Base-by-base conservation (phyloP, 2,797 vertebrate species). In the Nothura maculosa region DNA sequence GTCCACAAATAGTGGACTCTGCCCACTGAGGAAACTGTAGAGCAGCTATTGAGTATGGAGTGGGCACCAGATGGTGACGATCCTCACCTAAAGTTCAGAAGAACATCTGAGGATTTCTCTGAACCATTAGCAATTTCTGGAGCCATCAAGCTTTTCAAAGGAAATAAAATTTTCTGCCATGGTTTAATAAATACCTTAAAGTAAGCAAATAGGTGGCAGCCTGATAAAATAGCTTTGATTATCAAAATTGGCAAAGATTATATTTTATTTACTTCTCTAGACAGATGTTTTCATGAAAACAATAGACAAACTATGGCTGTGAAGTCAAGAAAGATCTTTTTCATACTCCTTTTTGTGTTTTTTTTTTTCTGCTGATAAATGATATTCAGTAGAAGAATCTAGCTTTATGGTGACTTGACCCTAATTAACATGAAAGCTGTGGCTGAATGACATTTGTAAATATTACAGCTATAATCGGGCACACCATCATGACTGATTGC, bases 1-100 rank as follows among this genome's bases (percentile, higher is more conserved):
- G 38, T 38, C 38, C 38, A 38, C 85, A 85, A 89, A 94, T 83
- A 89, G 80, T 38, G 91, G 76, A 78, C 77, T 94, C 93, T 95
- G 95, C 94, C 42, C 75, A 91, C 92, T 91, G 73, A 81, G 78
- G 81, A 62, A 91, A 75, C 66, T 87, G 68, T 40, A 79, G 40
- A 82, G 92, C 81, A 72, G 60, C 73, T 14, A 24, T 12, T 81
- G 87, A 93, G 91, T 90, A 66, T n/a, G 70, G 85, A 92, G 87
- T 14, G 11, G 63, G 50, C 80, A 40, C 40, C 1, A 0, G 83
- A 54, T 1, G 32, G 74, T 91, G 81, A 79, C 92, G 91, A 45
- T 70, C 81, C 93, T 48, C 0, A 75, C 57, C 62, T 62, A 58
- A 4, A 2, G 62, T 92, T 74, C 62, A 72, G 67, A 83, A 42